Evolutionary conservation across 2,888 invertebrate genomes (phyloP).

Genomic region (Hypsopygia costalis): DNA sequence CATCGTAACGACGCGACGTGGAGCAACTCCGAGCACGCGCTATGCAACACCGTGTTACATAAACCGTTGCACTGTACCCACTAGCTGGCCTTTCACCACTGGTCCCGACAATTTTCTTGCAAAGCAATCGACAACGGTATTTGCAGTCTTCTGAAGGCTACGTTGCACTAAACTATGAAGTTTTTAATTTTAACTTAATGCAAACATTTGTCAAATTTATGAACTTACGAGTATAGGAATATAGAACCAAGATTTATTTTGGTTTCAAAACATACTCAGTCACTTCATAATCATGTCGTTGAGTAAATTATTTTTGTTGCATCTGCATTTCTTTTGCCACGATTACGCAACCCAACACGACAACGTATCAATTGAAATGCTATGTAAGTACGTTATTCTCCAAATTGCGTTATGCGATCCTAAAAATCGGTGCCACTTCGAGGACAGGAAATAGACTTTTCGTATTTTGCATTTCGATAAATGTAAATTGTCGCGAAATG

Average conservation of each 20-base stretch:
- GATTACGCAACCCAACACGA: background rate
- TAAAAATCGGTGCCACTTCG: slow-evolving; percentile 23
- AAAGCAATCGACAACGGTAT: slow-evolving; percentile 39
- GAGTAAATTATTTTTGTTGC: background rate
- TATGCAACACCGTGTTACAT: slow-evolving; percentile 43
- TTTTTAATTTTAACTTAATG: too few species aligned
- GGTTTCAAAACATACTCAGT: too few species aligned
- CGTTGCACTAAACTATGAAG: too few species aligned
- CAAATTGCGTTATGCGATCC: slow-evolving; percentile 20
- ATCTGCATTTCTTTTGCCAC: slow-evolving; percentile 6
- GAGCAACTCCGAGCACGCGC: slow-evolving; percentile 38
- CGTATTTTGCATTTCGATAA: slow-evolving; percentile 31
- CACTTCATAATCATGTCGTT: too few species aligned
- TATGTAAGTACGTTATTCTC: slow-evolving; percentile 27
- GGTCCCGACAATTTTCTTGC: slow-evolving; percentile 51
- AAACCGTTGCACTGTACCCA: slow-evolving; percentile 37
- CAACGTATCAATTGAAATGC: slow-evolving; percentile 3
- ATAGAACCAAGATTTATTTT: too few species aligned
- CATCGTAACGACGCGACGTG: slow-evolving; percentile 25
- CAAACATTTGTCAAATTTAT: too few species aligned
- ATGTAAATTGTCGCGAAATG: slow-evolving; percentile 12
- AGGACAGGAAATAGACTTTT: slow-evolving; percentile 34
- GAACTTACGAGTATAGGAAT: too few species aligned
- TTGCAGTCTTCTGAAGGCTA: slow-evolving; percentile 24
- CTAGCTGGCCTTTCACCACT: slow-evolving; percentile 54